Evolutionary conservation across 2,113 vertebrate species (phyloP).

Genomic region (Myiagra hebetior): DNA sequence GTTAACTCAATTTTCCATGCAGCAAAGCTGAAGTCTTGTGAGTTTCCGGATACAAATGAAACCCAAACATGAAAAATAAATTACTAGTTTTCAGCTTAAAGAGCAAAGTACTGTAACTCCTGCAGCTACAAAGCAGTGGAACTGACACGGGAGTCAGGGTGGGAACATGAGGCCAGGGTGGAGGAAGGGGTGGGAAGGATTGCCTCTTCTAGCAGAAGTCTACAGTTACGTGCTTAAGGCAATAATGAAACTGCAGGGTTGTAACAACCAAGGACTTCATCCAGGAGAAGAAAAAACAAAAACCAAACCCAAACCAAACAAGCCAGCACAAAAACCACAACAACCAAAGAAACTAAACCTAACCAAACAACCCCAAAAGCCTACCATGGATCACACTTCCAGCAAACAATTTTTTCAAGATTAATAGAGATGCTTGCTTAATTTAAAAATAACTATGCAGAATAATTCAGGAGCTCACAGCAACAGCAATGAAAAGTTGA

Average conservation of each 20-base stretch:
- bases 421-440: not conserved
- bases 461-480: not conserved
- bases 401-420: not conserved
- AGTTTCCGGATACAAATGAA: not conserved
- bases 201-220: not conserved
- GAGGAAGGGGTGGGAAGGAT: not conserved
- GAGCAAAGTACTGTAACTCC: not conserved
- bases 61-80: not conserved
- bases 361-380: not conserved
- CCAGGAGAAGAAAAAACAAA: not conserved
- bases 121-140: not conserved
- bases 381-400: not conserved
- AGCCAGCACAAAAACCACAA: not conserved
- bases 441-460: not conserved
- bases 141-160: rapidly evolving
- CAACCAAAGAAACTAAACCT: not conserved
- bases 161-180: not conserved
- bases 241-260: not conserved
- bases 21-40: not conserved
- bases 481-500: not conserved
- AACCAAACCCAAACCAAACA: not conserved
- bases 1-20: not conserved
- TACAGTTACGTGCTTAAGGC: not conserved
- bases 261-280: not conserved
- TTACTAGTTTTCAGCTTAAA: not conserved